Evolutionary conservation across 2,113 vertebrate species (phyloP).

Genomic region (Sciurus niger): DNA sequence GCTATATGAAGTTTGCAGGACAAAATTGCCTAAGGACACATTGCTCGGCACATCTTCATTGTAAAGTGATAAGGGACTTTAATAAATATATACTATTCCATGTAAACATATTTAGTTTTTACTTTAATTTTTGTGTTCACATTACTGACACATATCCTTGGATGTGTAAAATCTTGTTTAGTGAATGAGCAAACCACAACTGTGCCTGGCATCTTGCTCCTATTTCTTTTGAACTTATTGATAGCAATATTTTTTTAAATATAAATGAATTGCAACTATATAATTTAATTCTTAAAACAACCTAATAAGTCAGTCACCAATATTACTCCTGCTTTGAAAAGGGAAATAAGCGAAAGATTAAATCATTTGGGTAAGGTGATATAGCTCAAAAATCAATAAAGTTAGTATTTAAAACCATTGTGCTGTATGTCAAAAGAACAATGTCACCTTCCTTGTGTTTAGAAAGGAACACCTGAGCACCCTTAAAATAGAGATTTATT

Average conservation of each 20-base stretch:
- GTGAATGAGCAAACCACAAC: neutral
- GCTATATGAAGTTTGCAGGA: neutral
- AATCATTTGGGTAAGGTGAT: conserved; percentile 15
- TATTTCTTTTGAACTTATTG: neutral
- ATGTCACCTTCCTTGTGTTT: neutral
- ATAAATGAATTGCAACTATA: neutral
- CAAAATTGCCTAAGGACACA: neutral
- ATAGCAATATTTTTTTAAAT: neutral
- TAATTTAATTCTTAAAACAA: neutral
- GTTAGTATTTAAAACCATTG: neutral
- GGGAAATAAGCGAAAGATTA: neutral
- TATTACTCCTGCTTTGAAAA: conserved; percentile 24
- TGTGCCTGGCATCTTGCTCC: neutral
- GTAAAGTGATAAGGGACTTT: neutral
- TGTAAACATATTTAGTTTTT: neutral
- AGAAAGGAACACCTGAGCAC: neutral
- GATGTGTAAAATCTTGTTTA: neutral
- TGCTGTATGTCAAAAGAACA: neutral
- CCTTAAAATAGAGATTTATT: neutral
- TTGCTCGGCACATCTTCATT: neutral
- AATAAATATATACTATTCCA: neutral
- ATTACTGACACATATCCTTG: neutral
- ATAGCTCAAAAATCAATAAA: neutral
- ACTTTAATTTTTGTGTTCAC: neutral
- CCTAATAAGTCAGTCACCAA: neutral